Evolutionary conservation across 2,113 vertebrate species (phyloP), one percentile per base, ranked within the genome.

Genomic region (Genyomyrus donnyi): DNA sequence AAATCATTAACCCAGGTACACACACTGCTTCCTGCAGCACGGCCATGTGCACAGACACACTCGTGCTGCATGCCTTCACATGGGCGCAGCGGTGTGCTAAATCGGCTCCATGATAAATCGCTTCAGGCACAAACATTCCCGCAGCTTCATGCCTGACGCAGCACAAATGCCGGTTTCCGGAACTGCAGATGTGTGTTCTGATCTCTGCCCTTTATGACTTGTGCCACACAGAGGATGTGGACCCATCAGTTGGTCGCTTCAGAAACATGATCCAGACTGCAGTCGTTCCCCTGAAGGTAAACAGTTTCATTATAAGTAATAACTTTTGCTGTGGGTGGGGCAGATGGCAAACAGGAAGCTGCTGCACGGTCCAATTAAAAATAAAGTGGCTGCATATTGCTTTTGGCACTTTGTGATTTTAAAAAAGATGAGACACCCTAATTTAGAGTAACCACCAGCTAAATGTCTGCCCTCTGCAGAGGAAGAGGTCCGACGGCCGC

Each of bases 211-310:
- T 88, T 39, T 53, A 10, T 24, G 50, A 10, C 87, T 27, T 50
- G 4, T 89, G 39, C 92, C 39, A 90, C 94, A 62, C 96, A 98
- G 97, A 98, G 96, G 97, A 98, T 9, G 96, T 98, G 91, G 97
- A 98, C 92, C 97, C 97, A 0, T 98, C 97, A 0, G 96, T 98
- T 84, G 97, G 97, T 7, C 96, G 97, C 39, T 98, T 98, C 95
- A 96, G 97, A 93, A 98, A 97, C 92, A 98, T 98, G 97, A 96
- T 97, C 8, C 97, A 98, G 93, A 98, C 97, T 5, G 97, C 97
- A 50, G 97, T 98, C 35, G 96, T 98, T 52, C 97, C 97, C 42
- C 96, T 97, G 0, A 98, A 97, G 96, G 97, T 98, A 96, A 70
- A 50, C 21, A 31, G 27, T 52, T 56, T 46, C 17, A 0, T 8